These are phyloP conservation scores for Prietella phreatophila DNA, from an alignment of 2,113 vertebrate species.

Conservation along the genomic window DNA sequence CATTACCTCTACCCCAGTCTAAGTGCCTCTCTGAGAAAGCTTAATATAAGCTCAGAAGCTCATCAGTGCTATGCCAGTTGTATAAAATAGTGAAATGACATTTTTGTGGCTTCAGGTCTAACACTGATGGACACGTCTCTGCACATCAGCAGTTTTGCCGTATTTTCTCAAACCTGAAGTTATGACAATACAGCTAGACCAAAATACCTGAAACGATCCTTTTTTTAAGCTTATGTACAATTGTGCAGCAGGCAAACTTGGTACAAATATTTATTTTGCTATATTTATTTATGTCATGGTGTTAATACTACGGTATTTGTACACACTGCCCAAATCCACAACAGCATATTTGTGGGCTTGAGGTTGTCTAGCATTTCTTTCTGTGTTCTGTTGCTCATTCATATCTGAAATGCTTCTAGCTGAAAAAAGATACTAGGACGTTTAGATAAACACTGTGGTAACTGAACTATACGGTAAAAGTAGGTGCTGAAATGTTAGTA, in stretches of 20 bases:
- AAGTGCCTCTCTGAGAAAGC: constrained; percentile 22
- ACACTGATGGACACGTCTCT: neutral
- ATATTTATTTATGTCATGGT: constrained; percentile 50
- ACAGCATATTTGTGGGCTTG: constrained; percentile 51
- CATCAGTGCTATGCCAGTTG: constrained; percentile 6
- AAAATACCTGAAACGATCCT: constrained; percentile 11
- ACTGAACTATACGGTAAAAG: constrained; percentile 14
- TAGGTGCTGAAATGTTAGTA: constrained; percentile 28
- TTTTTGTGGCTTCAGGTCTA: constrained; percentile 39
- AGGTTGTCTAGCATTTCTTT: constrained; percentile 45
- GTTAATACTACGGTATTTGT: constrained; percentile 49
- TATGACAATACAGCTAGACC: neutral
- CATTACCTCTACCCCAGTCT: constrained; percentile 41
- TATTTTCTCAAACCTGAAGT: neutral
- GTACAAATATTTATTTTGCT: constrained; percentile 46
- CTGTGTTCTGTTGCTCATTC: constrained; percentile 26
- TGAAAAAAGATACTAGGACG: constrained; percentile 33
- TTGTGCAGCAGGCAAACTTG: constrained; percentile 26
- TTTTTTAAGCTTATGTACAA: neutral
- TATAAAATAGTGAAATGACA: constrained; percentile 28
- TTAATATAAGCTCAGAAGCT: constrained; percentile 25
- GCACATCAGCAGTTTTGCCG: neutral
- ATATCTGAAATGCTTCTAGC: constrained; percentile 30
- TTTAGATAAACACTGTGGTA: constrained; percentile 32
- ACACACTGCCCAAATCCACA: constrained; percentile 44